A percentile compares a stretch with the other conserved stretches of the same genome.
These are phyloP conservation scores for Cuniculus paca DNA, from an alignment of 2,797 vertebrate species.

Conservation along the genomic window DNA sequence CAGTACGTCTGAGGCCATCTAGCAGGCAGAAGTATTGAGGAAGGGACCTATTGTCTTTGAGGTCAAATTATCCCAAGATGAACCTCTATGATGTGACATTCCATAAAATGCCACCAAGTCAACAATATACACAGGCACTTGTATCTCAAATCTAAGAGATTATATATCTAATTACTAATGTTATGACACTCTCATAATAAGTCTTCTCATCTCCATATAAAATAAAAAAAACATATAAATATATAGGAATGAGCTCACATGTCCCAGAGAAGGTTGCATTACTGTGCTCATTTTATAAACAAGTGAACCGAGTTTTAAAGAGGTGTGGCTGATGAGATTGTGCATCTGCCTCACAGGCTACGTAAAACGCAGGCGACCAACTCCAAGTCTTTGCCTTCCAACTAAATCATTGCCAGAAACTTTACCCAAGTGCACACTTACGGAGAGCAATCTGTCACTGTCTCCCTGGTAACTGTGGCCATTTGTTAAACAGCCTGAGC, in stretches of 20 bases:
- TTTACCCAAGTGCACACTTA: background rate
- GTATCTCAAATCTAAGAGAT: slow-evolving; percentile 24
- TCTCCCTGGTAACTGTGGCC: slow-evolving; percentile 22
- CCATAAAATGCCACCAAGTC: background rate
- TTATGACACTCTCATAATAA: background rate
- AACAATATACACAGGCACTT: background rate
- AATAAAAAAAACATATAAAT: slow-evolving; percentile 3
- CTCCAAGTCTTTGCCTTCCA: slow-evolving; percentile 34
- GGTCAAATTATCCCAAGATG: background rate
- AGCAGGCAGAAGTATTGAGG: background rate
- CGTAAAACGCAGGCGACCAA: background rate
- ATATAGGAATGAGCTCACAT: background rate
- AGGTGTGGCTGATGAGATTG: background rate
- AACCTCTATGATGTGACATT: background rate
- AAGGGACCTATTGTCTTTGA: background rate
- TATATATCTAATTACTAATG: background rate
- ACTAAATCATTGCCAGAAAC: background rate
- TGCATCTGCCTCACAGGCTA: background rate
- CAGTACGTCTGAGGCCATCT: background rate
- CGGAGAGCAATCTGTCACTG: slow-evolving; percentile 37
- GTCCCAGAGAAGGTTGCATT: background rate
- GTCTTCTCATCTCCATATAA: background rate
- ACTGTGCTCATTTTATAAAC: background rate
- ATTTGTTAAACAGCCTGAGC: slow-evolving; percentile 58
- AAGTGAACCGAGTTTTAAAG: background rate